Conservation (phyloP, 2,888 invertebrate genomes). For the Eristalinus aeneus region DNA sequence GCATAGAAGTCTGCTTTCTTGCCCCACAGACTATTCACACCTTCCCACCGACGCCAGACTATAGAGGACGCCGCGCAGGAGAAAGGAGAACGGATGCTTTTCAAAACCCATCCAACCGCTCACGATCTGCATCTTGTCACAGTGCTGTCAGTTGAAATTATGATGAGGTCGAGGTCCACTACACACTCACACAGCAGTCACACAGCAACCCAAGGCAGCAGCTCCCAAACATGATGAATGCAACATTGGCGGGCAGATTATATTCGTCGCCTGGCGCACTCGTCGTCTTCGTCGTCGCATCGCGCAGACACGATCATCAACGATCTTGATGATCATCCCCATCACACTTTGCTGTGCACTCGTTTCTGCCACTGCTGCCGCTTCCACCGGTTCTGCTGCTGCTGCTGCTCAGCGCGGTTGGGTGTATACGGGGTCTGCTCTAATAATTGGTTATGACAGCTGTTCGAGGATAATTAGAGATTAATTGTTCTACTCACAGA, state of each 20-base stretch:
- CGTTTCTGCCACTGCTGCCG: slow-evolving; percentile 25
- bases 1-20: no score
- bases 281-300: slow-evolving; percentile 48
- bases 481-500: slow-evolving; percentile 79
- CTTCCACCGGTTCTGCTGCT: slow-evolving; percentile 44
- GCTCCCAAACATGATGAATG: slow-evolving; percentile 43
- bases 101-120: slow-evolving; percentile 31
- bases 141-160: slow-evolving; percentile 76
- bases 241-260: slow-evolving; percentile 31
- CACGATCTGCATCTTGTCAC: slow-evolving; percentile 75
- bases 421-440: slow-evolving; percentile 70
- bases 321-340: slow-evolving; percentile 18
- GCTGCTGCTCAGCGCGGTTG: slow-evolving; percentile 29
- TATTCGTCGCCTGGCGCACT: slow-evolving; percentile 62
- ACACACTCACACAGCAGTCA: background rate
- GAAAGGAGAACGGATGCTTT: background rate
- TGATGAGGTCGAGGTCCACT: slow-evolving; percentile 67
- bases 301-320: slow-evolving; percentile 63
- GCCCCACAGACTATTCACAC: background rate
- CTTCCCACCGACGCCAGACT: background rate
- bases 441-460: slow-evolving; percentile 77
- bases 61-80: background rate
- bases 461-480: slow-evolving; percentile 79
- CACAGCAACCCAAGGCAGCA: slow-evolving; percentile 40
- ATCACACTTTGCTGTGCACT: background rate